Conservation (phyloP, 1,140 invertebrate genomes). For the Orchesella cincta region DNA sequence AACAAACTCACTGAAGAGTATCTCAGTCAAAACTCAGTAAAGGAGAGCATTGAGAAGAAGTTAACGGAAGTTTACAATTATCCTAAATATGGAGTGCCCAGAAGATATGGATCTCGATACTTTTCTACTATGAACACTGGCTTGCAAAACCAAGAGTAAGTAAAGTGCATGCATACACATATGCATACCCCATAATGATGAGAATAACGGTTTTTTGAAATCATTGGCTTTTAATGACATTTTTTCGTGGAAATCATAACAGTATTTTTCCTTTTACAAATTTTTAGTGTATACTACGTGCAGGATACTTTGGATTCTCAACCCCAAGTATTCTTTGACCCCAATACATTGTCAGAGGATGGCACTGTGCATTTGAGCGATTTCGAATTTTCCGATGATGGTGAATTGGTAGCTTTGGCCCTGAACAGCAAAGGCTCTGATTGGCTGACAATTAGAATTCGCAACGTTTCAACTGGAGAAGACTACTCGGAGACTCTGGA, state of each 20-base stretch:
- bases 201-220: background rate
- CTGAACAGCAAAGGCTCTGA: slow-evolving; percentile 65
- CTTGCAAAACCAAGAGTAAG: slow-evolving; percentile 88
- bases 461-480: slow-evolving; percentile 54
- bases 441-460: slow-evolving; percentile 61
- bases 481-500: slow-evolving; percentile 63
- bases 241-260: slow-evolving; percentile 15
- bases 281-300: slow-evolving; percentile 64
- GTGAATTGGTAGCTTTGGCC: slow-evolving; percentile 62
- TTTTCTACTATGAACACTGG: slow-evolving; percentile 89
- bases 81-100: slow-evolving; percentile 88
- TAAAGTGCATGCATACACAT: too few species aligned
- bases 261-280: too few species aligned
- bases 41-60: slow-evolving; percentile 70
- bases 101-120: slow-evolving; percentile 77
- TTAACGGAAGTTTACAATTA: slow-evolving; percentile 93
- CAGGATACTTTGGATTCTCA: slow-evolving; percentile 61
- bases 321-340: slow-evolving; percentile 64
- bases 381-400: slow-evolving; percentile 63
- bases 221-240: too few species aligned
- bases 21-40: slow-evolving; percentile 72
- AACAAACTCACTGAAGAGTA: slow-evolving; percentile 88
- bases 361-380: slow-evolving; percentile 62
- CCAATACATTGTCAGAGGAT: slow-evolving; percentile 65
- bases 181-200: background rate